Evolutionary conservation across 2,113 vertebrate species (phyloP).

Genomic region (Polyodon spathula): DNA sequence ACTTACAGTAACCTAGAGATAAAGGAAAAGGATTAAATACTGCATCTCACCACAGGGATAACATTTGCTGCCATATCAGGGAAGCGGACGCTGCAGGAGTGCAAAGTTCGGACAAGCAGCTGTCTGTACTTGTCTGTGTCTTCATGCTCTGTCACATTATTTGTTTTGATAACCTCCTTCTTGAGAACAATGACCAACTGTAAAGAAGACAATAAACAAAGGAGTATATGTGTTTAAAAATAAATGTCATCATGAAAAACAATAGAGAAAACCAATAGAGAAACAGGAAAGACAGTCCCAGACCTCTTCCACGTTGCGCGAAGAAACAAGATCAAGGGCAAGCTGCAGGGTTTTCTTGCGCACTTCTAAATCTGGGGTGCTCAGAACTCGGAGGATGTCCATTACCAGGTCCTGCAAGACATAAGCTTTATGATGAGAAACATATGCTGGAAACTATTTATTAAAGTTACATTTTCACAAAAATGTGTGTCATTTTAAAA

Average conservation of each 20-base stretch:
- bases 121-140: constrained; percentile 97
- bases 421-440: not conserved
- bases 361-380: constrained; percentile 93
- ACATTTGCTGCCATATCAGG: constrained; percentile 97
- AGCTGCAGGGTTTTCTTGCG: constrained; percentile 95
- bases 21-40: no score
- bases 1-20: no score
- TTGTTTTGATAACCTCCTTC: constrained; percentile 98
- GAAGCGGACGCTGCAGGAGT: constrained; percentile 95
- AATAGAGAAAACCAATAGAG: no score
- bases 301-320: constrained; percentile 96
- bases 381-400: constrained; percentile 93
- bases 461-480: no score
- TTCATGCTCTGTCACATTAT: constrained; percentile 93
- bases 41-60: constrained; percentile 82
- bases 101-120: constrained; percentile 88
- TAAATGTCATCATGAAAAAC: constrained; percentile 1
- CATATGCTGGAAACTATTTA: no score
- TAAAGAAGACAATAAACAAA: constrained; percentile 12
- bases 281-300: constrained; percentile 14
- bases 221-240: constrained; percentile 6
- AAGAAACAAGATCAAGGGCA: constrained; percentile 90
- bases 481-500: no score
- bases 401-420: constrained; percentile 84
- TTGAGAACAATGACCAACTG: constrained; percentile 96